Evolutionary conservation across 2,888 invertebrate genomes (phyloP), one percentile per base, ranked within the genome.

Genomic region (Andricus quercusramuli): DNA sequence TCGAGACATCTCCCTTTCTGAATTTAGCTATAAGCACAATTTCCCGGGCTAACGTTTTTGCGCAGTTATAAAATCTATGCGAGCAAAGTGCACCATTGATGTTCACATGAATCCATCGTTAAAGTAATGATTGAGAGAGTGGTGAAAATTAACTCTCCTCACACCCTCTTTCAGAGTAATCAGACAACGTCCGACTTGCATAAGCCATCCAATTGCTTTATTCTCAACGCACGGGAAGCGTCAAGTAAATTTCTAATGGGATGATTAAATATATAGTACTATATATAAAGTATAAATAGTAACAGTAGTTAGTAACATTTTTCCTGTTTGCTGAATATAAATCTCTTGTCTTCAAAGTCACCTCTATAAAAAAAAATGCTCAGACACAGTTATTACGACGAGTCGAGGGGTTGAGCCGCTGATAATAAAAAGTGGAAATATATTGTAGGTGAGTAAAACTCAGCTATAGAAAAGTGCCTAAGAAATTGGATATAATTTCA

Each of bases 131-230:
- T 79, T 83, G 84, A 83, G 82, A 82, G 85, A 87, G 83, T 82
- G 80, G 79, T 65, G 78, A 85, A 56, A 85, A 83, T 82, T 81
- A 74, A 56, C 70, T 74, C 32, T 77, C 74, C 51, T 79, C 70
- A 47, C 37, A 68, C 78, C 25, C 64, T 67, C 70, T 79, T 44
- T 77, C 82, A 74, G 47, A 74, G 32, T 79, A 68, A 79, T 79
- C 82, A 70, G 70, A 51, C 78, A 78, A 70, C 80, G 79, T 78
- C 76, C 76, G 83, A 82, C 84, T 88, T 85, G 83, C 85, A 85
- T 84, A 87, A 88, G 80, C 85, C 66, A 77, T 79, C 80, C 88
- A 88, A 88, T 88, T 88, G 85, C 79, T 86, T 84, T 76, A 85
- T 84, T 86, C 85, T 80, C 83, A 81, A 78, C 79, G 77, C 76